Conservation (phyloP, 1,140 invertebrate genomes). For the Asbolus verrucosus region DNA sequence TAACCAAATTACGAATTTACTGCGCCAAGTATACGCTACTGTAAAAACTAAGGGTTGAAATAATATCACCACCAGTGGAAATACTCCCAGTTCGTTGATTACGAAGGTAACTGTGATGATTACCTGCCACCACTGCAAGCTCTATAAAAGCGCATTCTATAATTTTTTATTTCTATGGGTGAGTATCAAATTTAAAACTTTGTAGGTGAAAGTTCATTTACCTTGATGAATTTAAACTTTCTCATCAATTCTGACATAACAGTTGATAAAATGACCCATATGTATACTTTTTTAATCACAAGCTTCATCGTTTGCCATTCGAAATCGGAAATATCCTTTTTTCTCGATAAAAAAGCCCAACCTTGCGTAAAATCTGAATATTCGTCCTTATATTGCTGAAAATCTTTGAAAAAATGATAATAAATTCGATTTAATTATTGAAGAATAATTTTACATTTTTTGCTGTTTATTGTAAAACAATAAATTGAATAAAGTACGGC, state of each 20-base stretch:
- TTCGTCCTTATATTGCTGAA: slow-evolving; percentile 54
- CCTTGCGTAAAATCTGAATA: slow-evolving; percentile 62
- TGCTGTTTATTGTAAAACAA: slow-evolving; percentile 39
- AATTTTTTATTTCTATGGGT: too few species aligned
- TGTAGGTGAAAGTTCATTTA: too few species aligned
- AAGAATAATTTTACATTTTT: slow-evolving; percentile 8
- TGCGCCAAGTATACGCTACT: slow-evolving; percentile 45
- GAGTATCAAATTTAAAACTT: too few species aligned
- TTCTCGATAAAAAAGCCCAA: slow-evolving; percentile 65
- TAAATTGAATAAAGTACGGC: slow-evolving; percentile 54
- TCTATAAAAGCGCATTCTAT: slow-evolving; percentile 46
- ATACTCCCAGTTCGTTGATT: slow-evolving; percentile 43
- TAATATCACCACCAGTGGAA: slow-evolving; percentile 48
- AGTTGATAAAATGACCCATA: slow-evolving; percentile 66
- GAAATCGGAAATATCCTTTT: slow-evolving; percentile 67
- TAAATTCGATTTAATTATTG: neutral
- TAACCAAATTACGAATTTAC: slow-evolving; percentile 52
- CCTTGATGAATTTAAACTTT: neutral
- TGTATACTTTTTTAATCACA: slow-evolving; percentile 62
- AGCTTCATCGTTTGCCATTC: slow-evolving; percentile 69
- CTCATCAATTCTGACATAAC: slow-evolving; percentile 63
- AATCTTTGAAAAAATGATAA: slow-evolving; percentile 52
- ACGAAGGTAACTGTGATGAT: slow-evolving; percentile 49
- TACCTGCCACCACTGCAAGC: slow-evolving; percentile 53
- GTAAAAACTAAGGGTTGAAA: slow-evolving; percentile 58